Conservation (phyloP, 2,797 vertebrate genomes). For the Hafferia zeledoni region DNA sequence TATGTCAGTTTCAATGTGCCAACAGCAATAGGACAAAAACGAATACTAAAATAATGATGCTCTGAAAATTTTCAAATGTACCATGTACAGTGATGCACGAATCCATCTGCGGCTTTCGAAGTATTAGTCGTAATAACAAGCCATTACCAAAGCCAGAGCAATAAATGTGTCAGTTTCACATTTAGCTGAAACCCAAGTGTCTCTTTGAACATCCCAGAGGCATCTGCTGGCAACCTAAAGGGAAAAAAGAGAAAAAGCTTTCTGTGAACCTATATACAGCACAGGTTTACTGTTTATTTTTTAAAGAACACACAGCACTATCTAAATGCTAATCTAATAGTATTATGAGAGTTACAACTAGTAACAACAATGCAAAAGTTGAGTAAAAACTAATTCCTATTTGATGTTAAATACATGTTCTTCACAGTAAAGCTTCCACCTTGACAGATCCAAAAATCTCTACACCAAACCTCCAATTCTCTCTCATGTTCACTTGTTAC, state of each 20-base stretch:
- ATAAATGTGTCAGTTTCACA: slow-evolving; percentile 69
- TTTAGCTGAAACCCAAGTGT: slow-evolving; percentile 72
- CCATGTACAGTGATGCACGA: neutral
- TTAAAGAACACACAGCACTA: neutral
- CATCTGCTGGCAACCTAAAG: slow-evolving; percentile 77
- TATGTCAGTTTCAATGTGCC: neutral
- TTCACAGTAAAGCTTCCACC: neutral
- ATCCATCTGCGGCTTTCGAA: neutral
- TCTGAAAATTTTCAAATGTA: neutral
- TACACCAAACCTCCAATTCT: neutral
- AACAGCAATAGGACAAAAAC: neutral
- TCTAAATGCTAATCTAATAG: neutral
- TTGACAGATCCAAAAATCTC: accelerated
- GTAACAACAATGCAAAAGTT: neutral
- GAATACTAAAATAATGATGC: neutral
- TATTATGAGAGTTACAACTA: neutral
- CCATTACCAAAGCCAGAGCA: slow-evolving; percentile 71
- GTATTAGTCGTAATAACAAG: slow-evolving; percentile 71
- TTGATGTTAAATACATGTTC: accelerated
- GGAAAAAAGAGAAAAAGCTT: slow-evolving; percentile 5
- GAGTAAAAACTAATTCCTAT: neutral
- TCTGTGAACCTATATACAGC: neutral
- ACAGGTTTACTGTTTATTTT: neutral
- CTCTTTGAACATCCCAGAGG: slow-evolving; percentile 75
- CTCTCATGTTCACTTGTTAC: neutral